Percentiles rank a stretch among this genome's conserved stretches.
Evolutionary conservation across 2,797 vertebrate species (phyloP).

Genomic region (Dromococcyx pavoninus): DNA sequence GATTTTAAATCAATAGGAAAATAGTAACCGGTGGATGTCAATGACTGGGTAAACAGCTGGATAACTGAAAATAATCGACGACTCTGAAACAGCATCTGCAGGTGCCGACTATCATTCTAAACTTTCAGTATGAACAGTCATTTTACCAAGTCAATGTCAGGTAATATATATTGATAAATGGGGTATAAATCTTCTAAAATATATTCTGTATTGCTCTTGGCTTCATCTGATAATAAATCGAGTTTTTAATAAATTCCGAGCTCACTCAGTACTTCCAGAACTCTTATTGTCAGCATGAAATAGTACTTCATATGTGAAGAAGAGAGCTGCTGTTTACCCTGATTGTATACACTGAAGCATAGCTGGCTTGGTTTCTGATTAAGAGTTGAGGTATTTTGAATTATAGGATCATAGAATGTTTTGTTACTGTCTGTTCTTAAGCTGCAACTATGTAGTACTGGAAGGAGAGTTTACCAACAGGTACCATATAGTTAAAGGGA

Average conservation of each 20-base stretch:
- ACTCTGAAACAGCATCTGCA: not conserved
- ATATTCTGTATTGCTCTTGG: not conserved
- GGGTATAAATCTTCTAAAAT: not conserved
- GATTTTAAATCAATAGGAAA: not conserved
- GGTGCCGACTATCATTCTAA: not conserved
- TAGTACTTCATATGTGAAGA: not conserved
- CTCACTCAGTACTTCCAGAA: not conserved
- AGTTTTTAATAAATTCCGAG: not conserved
- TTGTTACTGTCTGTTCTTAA: not conserved
- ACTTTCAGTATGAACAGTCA: not conserved
- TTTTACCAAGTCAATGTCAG: constrained; percentile 6
- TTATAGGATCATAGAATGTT: not conserved
- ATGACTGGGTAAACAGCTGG: not conserved
- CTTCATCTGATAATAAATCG: not conserved
- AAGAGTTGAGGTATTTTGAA: not conserved
- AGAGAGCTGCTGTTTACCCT: not conserved
- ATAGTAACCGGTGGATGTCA: not conserved
- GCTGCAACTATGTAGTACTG: not conserved
- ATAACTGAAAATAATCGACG: not conserved
- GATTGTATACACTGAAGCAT: not conserved
- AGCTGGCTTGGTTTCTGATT: not conserved
- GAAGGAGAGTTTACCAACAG: not conserved
- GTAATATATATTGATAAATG: not conserved
- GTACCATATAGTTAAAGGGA: not conserved
- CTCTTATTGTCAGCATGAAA: not conserved